phyloP scores from a whole-genome alignment of 30 jellyfish, hydroid and myxozoan species.

The Cassiopea xamachana region DNA sequence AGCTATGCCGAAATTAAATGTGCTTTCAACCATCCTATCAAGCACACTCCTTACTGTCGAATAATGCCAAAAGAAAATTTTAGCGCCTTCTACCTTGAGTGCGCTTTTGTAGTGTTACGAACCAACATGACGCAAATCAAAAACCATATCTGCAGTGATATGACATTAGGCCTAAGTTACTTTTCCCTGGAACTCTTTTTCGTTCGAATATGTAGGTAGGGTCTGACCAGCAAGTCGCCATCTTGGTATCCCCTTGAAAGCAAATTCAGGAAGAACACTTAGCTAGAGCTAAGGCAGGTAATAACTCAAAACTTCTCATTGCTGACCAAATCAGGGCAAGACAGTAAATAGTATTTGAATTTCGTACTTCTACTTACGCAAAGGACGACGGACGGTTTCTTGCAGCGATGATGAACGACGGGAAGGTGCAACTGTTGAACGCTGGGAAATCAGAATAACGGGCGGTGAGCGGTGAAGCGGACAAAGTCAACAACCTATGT shows the following conservation, averaged over 20 bases:
- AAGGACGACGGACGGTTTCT: constrained; percentile 80
- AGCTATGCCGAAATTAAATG: no score
- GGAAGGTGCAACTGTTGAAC: constrained; percentile 79
- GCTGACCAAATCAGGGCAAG: neutral
- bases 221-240: constrained; percentile 18
- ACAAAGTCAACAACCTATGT: neutral
- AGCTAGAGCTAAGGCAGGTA: neutral
- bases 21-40: no score
- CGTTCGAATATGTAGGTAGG: neutral
- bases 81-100: no score
- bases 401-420: constrained; percentile 87
- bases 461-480: constrained; percentile 22
- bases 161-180: constrained; percentile 4
- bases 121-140: no score
- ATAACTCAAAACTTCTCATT: neutral
- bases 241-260: neutral
- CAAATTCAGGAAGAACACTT: neutral
- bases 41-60: no score
- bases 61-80: no score
- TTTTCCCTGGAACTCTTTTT: neutral
- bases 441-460: constrained; percentile 57
- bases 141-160: neutral
- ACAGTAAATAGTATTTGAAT: constrained; percentile 26
- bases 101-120: no score
- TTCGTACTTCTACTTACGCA: constrained; percentile 73